phyloP scores from a whole-genome alignment of 2,888 invertebrate genomes.

The Plutella xylostella region DNA sequence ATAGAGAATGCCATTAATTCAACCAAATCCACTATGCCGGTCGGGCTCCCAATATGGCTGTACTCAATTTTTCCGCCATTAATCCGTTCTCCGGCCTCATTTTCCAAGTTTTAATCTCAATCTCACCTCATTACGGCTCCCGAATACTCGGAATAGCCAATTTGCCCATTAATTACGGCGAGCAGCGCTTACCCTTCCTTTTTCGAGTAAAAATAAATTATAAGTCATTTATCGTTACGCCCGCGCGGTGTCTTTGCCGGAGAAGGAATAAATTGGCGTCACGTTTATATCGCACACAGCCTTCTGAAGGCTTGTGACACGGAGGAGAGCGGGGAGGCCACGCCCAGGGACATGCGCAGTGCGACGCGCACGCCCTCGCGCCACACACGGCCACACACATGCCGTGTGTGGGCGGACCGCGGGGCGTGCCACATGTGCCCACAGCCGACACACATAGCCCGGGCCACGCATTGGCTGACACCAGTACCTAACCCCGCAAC shows the following conservation, averaged over 20 bases:
- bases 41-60: background rate
- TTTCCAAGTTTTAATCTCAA: constrained; percentile 66
- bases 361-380: constrained; percentile 37
- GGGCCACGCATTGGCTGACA: background rate
- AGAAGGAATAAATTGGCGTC: constrained; percentile 51
- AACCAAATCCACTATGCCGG: background rate
- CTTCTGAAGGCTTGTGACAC: constrained; percentile 28
- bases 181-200: constrained; percentile 50
- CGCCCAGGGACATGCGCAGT: constrained; percentile 53
- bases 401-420: constrained; percentile 42
- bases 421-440: constrained; percentile 15
- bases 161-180: constrained; percentile 63
- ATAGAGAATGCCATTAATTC: no score
- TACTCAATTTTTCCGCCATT: constrained; percentile 30
- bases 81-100: constrained; percentile 51
- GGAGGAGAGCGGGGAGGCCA: constrained; percentile 36
- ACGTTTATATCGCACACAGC: constrained; percentile 36
- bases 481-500: background rate
- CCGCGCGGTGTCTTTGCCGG: constrained; percentile 26
- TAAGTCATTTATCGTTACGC: constrained; percentile 64
- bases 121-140: constrained; percentile 66
- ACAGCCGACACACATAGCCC: background rate
- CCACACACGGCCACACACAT: constrained; percentile 33
- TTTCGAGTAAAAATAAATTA: constrained; percentile 68
- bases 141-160: constrained; percentile 67